These are phyloP conservation scores for Brachyhypopomus occidentalis DNA, from an alignment of 2,113 vertebrate species.

Conservation along the genomic window DNA sequence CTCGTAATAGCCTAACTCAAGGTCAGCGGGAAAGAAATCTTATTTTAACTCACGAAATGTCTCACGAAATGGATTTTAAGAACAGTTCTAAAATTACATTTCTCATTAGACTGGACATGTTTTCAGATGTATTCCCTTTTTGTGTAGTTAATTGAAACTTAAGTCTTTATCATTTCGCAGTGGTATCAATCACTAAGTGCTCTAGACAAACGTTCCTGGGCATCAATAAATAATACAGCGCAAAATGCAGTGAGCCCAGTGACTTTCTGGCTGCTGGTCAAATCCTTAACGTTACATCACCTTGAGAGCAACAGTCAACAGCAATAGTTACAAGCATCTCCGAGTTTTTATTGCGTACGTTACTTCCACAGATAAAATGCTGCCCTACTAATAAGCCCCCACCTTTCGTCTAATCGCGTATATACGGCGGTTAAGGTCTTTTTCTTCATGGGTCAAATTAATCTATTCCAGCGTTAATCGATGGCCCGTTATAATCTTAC, in stretches of 20 bases:
- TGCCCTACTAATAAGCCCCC: background rate
- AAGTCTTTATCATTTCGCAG: conserved; percentile 9
- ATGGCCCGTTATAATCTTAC: too few relatives aligned
- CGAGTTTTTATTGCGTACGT: background rate
- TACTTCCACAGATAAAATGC: background rate
- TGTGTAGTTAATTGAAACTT: background rate
- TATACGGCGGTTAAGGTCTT: too few relatives aligned
- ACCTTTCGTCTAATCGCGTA: too few relatives aligned
- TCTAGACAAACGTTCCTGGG: conserved; percentile 1
- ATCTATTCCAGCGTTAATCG: too few relatives aligned
- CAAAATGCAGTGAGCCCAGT: conserved; percentile 1
- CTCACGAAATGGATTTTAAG: background rate
- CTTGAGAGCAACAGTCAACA: background rate
- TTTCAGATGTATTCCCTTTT: conserved; percentile 1
- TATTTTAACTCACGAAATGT: background rate
- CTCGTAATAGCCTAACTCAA: background rate
- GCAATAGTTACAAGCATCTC: background rate
- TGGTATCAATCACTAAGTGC: conserved; percentile 38
- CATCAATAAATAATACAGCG: conserved; percentile 41
- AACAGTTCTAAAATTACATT: background rate
- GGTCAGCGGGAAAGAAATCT: background rate
- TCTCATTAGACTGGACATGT: background rate
- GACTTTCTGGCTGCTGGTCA: conserved; percentile 12
- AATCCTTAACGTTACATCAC: conserved; percentile 9
- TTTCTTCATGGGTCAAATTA: too few relatives aligned